Evolutionary conservation across 2,888 invertebrate genomes (phyloP), one percentile per base, ranked within the genome.

Genomic region (Rosalia funebris): DNA sequence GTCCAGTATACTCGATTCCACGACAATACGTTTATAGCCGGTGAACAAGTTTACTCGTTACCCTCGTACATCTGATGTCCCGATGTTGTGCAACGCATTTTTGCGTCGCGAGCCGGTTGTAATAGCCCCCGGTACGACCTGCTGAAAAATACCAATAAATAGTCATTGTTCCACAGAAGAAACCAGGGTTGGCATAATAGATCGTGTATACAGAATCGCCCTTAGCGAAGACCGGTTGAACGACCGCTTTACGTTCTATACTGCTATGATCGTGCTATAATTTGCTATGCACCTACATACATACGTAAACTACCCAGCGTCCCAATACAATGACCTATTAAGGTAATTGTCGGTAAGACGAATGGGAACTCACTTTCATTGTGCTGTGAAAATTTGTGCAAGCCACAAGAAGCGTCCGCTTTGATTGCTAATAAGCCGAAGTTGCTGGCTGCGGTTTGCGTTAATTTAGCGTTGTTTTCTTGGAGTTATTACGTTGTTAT

Each of bases 191-290:
- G 42, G 41, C 53, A 42, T 32, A 42, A 53, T 17, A 53, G 31
- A 53, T 53, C 32, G 53, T 42, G 53, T 32, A 42, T 42, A 42
- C 7, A n/a, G 10, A 42, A 53, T 42, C 25, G 53, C 53, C 53
- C 53, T 53, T 42, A 53, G 53, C 53, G 11, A 41, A 15, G 31
- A 41, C 14, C 16, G 42, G 53, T 37, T 53, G 41, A 42, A 53
- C 42, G 53, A 32, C 53, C 53, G 41, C 37, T 42, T 53, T 42
- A 42, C 39, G 53, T 31, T 42, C 42, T 37, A 15, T 17, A 39
- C 50, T 25, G 39, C 53, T 42, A 53, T 42, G 42, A 42, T 42
- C 53, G 53, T 42, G 53, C 53, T 42, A 42, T 53, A 53, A 41
- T 53, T 53, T 53, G 32, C 42, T 42, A 42, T 41, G 53, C 53